These are phyloP conservation scores for Melanchra persicariae DNA, from an alignment of 2,888 invertebrate genomes.

Conservation along the genomic window DNA sequence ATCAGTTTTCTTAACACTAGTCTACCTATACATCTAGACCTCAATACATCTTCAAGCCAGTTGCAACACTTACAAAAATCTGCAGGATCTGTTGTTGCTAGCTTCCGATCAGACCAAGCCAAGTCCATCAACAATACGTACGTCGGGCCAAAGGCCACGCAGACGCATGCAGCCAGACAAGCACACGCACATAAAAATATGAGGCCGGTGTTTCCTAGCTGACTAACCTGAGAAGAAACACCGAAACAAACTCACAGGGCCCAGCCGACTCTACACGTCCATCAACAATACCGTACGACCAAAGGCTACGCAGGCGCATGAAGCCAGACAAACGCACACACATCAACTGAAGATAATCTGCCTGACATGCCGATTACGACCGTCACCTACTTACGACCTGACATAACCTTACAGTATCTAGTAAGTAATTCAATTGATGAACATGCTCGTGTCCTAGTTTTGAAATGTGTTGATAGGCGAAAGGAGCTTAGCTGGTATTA, in stretches of 20 bases:
- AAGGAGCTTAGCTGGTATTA: conserved; percentile 17
- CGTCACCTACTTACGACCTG: conserved; percentile 74
- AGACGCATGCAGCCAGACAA: conserved; percentile 68
- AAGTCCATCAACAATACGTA: conserved; percentile 1
- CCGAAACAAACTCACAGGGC: neutral
- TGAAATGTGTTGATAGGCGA: conserved; percentile 6
- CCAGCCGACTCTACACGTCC: conserved; percentile 1
- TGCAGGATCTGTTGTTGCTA: too few species aligned
- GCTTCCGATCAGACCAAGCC: neutral
- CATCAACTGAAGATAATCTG: conserved; percentile 69
- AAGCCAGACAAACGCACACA: conserved; percentile 64
- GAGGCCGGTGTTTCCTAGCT: neutral
- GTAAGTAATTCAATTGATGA: conserved; percentile 76
- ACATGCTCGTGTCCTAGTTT: conserved; percentile 31
- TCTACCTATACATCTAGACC: too few species aligned
- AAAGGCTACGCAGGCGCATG: conserved; percentile 57
- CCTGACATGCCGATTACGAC: conserved; percentile 71
- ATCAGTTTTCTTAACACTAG: too few species aligned
- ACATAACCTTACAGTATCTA: conserved; percentile 73
- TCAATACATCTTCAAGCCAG: too few species aligned
- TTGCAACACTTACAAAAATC: too few species aligned
- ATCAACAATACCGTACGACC: conserved; percentile 2
- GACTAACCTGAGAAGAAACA: neutral
- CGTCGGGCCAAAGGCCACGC: conserved; percentile 30
- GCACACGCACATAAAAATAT: conserved; percentile 18